Percentiles rank a stretch among this genome's conserved stretches.
These are phyloP conservation scores for Ranitomeya imitator DNA, from an alignment of 2,113 vertebrate species.

Conservation along the genomic window DNA sequence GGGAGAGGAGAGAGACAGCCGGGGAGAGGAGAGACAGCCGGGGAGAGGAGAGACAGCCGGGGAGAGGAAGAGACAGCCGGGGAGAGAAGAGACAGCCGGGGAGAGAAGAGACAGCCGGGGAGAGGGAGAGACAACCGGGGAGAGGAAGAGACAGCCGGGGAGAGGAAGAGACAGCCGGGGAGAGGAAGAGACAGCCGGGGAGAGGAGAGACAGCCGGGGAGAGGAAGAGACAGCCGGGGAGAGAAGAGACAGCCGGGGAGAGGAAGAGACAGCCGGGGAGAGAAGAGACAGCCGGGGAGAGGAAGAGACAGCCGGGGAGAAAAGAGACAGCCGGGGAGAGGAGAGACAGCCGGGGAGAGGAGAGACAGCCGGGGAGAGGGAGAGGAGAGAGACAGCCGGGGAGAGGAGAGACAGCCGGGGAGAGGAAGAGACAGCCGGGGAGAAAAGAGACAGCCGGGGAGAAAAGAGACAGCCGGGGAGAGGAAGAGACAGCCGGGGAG, in stretches of 20 bases:
- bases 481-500: background rate
- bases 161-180: background rate
- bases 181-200: background rate
- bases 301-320: too few species aligned
- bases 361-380: background rate
- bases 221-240: background rate
- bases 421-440: background rate
- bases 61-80: background rate
- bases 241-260: background rate
- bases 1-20: background rate
- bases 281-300: background rate
- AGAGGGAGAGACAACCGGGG: background rate
- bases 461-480: background rate
- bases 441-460: too few species aligned
- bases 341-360: background rate
- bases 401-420: background rate
- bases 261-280: background rate
- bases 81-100: background rate
- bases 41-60: background rate
- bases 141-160: background rate
- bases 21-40: background rate
- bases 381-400: background rate
- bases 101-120: background rate
- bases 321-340: background rate
- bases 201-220: background rate